Conservation (phyloP, 2,888 invertebrate genomes). For the Pseudoips prasinana region DNA sequence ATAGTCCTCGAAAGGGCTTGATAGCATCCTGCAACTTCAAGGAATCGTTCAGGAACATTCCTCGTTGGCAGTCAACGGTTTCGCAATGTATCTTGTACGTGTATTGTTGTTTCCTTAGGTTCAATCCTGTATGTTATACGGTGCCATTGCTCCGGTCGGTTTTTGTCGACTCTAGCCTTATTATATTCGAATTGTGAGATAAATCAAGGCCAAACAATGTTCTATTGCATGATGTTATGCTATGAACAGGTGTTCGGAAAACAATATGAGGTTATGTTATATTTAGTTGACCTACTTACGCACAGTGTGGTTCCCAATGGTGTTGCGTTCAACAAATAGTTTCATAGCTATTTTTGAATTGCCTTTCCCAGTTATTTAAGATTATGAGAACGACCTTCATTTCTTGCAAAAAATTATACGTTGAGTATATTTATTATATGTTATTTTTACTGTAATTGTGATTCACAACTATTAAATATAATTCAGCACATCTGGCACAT, state of each 20-base stretch:
- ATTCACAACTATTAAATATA: too few relatives aligned
- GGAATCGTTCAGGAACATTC: too few relatives aligned
- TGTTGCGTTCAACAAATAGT: conserved; percentile 10
- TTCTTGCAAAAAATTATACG: conserved; percentile 3
- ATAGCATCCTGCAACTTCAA: too few relatives aligned
- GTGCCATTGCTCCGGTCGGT: conserved; percentile 17
- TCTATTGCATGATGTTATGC: conserved; percentile 43
- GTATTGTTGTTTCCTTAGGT: too few relatives aligned
- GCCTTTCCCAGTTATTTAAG: conserved; percentile 7
- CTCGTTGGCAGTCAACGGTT: too few relatives aligned
- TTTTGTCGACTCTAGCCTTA: conserved; percentile 28
- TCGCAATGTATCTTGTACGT: too few relatives aligned
- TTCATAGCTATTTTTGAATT: conserved; percentile 13
- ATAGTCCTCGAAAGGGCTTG: too few relatives aligned
- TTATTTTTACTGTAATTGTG: too few relatives aligned
- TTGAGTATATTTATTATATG: background rate
- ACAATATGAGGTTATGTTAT: conserved; percentile 32
- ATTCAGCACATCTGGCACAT: too few relatives aligned
- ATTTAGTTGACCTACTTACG: conserved; percentile 36
- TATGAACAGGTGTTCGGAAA: conserved; percentile 43
- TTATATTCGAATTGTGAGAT: conserved; percentile 37
- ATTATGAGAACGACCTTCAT: conserved; percentile 1
- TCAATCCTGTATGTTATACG: too few relatives aligned
- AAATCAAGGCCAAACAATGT: conserved; percentile 54
- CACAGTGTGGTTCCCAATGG: conserved; percentile 7